Evolutionary conservation across 1,140 invertebrate species (phyloP).

Genomic region (Dinoponera quadriceps): DNA sequence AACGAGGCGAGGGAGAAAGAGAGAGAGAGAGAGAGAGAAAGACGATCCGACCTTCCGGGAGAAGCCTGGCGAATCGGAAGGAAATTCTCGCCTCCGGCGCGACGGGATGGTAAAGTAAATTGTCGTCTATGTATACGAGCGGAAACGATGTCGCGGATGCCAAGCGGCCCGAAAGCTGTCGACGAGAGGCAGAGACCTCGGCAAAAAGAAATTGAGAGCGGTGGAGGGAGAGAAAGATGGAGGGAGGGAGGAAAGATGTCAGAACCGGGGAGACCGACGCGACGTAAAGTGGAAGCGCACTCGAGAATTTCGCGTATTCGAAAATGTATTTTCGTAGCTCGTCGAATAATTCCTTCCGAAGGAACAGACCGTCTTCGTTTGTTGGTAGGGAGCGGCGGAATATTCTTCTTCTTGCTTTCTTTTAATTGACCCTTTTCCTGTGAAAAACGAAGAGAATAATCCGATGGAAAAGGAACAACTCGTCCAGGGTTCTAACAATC

Average conservation of each 20-base stretch:
- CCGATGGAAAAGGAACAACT: too few species aligned
- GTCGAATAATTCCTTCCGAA: not conserved
- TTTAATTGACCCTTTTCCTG: too few species aligned
- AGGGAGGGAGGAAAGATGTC: slow-evolving; percentile 15
- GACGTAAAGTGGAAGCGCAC: slow-evolving; percentile 28
- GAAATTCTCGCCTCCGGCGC: slow-evolving; percentile 52
- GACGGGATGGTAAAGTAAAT: slow-evolving; percentile 64
- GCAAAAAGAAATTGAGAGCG: slow-evolving; percentile 44
- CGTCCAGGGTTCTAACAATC: too few species aligned
- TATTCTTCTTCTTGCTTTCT: not conserved
- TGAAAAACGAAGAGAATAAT: too few species aligned
- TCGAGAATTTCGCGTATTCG: slow-evolving; percentile 16
- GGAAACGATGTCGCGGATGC: slow-evolving; percentile 38
- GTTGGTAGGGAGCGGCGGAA: not conserved
- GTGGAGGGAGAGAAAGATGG: not conserved
- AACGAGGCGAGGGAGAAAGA: slow-evolving; percentile 10
- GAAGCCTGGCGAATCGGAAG: slow-evolving; percentile 45
- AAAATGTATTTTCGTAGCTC: slow-evolving; percentile 15
- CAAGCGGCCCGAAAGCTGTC: slow-evolving; percentile 60
- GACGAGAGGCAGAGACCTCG: slow-evolving; percentile 43
- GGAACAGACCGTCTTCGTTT: not conserved
- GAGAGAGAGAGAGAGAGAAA: not conserved
- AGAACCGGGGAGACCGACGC: slow-evolving; percentile 3
- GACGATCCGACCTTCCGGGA: slow-evolving; percentile 37
- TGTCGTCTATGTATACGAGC: slow-evolving; percentile 67